Evolutionary conservation across 2,797 vertebrate genomes (phyloP), one percentile per base, ranked within the genome.

Genomic region (Bryconaethiops microstoma): DNA sequence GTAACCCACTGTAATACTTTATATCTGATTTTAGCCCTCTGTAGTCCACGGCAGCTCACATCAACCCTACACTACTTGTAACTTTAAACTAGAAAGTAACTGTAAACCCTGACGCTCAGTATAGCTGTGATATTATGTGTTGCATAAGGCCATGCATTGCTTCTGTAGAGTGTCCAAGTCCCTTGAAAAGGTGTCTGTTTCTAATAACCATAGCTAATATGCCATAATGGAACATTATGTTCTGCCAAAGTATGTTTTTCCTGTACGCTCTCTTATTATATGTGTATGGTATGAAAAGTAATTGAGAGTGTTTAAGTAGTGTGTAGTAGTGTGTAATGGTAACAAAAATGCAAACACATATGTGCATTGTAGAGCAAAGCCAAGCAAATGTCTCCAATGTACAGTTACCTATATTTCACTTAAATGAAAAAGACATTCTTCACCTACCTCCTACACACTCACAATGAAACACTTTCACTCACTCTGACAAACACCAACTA

Each of bases 121-220:
- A 7, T 39, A 74, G 29, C 21, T 71, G 77, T 21, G 35, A 42
- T 50, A 16, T 19, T 23, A 67, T 45, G 35, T 29, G 74, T 45
- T 65, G 4, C 42, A 1, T 68, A 57, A 73, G 54, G 55, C 72
- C 17, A 54, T 60, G 10, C 35, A 40, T 4, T 40, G 25, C 7
- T 13, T 21, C 35, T 17, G 23, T 7, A 54, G 69, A 63, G 59
- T 4, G 16, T 76, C 39, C 21, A 52, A 52, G 10, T 55, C 3
- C 48, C 21, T 17, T n/a, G 25, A 71, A 12, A 68, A 52, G 2
- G 42, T 68, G 48, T 74, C 21, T 80, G 74, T 65, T 80, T 80
- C 63, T 83, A 62, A 80, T 83, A 62, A 60, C 14, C 74, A 3
- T 65, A 54, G 5, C 1, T 35, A n/a, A 60, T 60, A 70, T 42